Evolutionary conservation across 2,113 vertebrate genomes (phyloP), one percentile per base, ranked within the genome.

Genomic region (Maccullochella peelii): DNA sequence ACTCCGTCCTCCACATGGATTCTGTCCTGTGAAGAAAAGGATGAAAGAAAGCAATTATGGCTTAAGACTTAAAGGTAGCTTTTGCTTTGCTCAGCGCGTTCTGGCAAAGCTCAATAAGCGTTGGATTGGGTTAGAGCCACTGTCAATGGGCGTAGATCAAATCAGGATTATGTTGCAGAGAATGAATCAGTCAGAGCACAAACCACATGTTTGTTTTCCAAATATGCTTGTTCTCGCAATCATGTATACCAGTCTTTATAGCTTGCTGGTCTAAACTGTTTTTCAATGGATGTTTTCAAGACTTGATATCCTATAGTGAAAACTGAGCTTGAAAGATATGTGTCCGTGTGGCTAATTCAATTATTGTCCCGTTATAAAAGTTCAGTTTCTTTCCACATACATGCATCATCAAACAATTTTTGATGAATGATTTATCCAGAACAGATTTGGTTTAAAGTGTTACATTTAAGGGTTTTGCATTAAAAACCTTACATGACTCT

Each of bases 1-100:
- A 96, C 96, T 74, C 97, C 97, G 1, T 97, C 96, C 93, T 97
- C 97, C 89, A 97, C 95, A 85, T 96, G 96, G 93, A 97, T 95
- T 94, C 96, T 96, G 89, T 96, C 97, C 97, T 99, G 95, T 94
- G 88, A 92, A 94, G 93, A 95, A 92, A 95, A 83, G 92, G 94
- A 94, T 80, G 67, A 86, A 84, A 91, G 76, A 84, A 89, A 86
- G 69, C 72, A 79, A 87, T 94, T 89, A 92, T 70, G 82, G 62
- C 52, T 54, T 36, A 42, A 84, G 73, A 73, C 83, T 86, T 85
- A 72, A 67, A 84, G 71, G 74, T 82, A 54, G 69, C 79, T 78
- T 78, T 67, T 50, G 82, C 79, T 89, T 89, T 58, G 54, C 73
- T 81, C 73, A 38, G 82, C 55, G 14, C 14, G 1, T 57, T 73